A percentile compares a stretch with the other conserved stretches of the same genome.
These are phyloP conservation scores for Eupeodes latifasciatus DNA, from an alignment of 2,888 invertebrate species.

Conservation along the genomic window DNA sequence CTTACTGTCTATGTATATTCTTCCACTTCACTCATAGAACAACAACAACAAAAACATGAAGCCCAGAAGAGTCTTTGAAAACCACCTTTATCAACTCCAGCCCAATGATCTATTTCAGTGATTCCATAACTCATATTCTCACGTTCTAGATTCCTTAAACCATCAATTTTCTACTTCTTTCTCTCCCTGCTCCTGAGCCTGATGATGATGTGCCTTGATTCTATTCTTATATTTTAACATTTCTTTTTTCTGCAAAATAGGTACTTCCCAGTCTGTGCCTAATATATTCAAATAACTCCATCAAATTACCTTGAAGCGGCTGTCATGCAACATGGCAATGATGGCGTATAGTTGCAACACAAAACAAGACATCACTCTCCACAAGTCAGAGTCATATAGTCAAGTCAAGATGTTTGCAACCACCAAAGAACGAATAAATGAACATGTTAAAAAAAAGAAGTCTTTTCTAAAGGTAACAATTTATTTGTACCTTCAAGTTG, in stretches of 20 bases:
- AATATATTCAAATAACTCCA: constrained; percentile 74
- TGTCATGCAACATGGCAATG: constrained; percentile 58
- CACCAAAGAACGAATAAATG: constrained; percentile 17
- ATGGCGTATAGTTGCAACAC: constrained; percentile 26
- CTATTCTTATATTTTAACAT: constrained; percentile 2
- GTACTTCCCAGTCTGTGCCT: constrained; percentile 41
- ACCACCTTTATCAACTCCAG: constrained; percentile 41
- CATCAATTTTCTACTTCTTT: constrained; percentile 50
- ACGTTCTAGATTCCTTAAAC: constrained; percentile 68
- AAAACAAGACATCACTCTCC: constrained; percentile 59
- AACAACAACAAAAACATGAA: background rate
- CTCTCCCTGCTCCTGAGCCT: background rate
- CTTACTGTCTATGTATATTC: constrained; percentile 35
- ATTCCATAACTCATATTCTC: constrained; percentile 76
- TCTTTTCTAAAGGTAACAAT: background rate
- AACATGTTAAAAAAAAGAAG: background rate
- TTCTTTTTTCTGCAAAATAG: constrained; percentile 17
- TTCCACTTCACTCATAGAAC: too few species aligned
- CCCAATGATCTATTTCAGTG: constrained; percentile 75
- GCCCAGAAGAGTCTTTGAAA: background rate
- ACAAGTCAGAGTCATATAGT: constrained; percentile 35
- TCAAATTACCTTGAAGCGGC: constrained; percentile 66
- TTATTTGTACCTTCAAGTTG: constrained; percentile 18
- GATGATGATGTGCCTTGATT: constrained; percentile 8
- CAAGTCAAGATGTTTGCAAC: constrained; percentile 18